A percentile compares a stretch with the other conserved stretches of the same genome.
Conservation (phyloP, 2,888 invertebrate genomes). For the Hanleya hanleyi region DNA sequence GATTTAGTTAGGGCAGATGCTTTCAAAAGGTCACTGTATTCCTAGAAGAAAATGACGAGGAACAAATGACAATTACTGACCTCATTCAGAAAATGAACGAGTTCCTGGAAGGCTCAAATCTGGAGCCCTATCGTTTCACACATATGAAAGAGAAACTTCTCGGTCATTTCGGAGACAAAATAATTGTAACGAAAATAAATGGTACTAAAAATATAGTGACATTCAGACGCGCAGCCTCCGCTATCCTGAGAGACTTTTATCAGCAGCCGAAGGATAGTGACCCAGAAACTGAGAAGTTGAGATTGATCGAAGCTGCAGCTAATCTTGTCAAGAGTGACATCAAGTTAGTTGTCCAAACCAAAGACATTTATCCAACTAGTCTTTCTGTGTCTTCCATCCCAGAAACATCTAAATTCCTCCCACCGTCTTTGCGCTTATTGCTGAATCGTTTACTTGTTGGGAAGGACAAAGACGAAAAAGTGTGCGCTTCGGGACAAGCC, state of each 20-base stretch:
- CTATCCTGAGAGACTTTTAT: slow-evolving; percentile 32
- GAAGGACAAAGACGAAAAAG: slow-evolving; percentile 19
- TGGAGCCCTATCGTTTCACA: slow-evolving; percentile 11
- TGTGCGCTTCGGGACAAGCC: slow-evolving; percentile 39
- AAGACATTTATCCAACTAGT: too few species aligned
- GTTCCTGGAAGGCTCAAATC: not conserved
- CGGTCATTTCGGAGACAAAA: slow-evolving; percentile 37
- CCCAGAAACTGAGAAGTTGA: slow-evolving; percentile 21
- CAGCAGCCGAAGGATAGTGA: slow-evolving; percentile 15
- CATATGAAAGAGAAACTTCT: slow-evolving; percentile 40
- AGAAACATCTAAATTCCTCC: too few species aligned
- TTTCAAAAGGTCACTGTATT: slow-evolving; percentile 5
- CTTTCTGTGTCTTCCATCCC: too few species aligned
- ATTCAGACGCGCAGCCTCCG: slow-evolving; percentile 30
- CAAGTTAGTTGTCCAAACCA: slow-evolving; percentile 28
- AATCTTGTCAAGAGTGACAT: slow-evolving; percentile 46
- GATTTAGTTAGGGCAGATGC: too few species aligned
- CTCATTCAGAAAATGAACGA: slow-evolving; percentile 29
- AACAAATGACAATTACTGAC: slow-evolving; percentile 30
- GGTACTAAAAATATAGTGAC: slow-evolving; percentile 40
- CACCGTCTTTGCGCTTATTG: slow-evolving; percentile 19
- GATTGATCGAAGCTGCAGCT: slow-evolving; percentile 40
- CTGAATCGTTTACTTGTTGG: slow-evolving; percentile 27
- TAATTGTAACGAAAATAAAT: slow-evolving; percentile 40
- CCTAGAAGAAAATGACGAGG: slow-evolving; percentile 35